These are phyloP conservation scores for Dipus sagitta DNA, from an alignment of 2,797 vertebrate species.

Conservation along the genomic window DNA sequence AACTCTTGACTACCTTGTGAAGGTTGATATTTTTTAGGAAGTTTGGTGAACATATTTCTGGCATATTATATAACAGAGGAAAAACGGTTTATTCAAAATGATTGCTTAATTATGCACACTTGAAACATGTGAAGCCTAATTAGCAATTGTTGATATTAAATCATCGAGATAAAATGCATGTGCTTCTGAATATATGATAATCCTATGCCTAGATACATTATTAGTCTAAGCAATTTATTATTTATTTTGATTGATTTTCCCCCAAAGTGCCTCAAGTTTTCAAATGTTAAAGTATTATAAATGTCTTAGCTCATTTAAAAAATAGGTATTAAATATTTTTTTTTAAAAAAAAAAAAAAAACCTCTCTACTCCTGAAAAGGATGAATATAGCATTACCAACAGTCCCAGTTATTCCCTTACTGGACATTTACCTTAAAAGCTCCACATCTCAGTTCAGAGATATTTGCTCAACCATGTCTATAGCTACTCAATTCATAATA, in stretches of 20 bases:
- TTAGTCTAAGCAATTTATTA: constrained; percentile 61
- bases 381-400: too few species aligned
- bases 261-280: constrained; percentile 13
- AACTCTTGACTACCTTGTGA: constrained; percentile 10
- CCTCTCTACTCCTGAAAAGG: too few species aligned
- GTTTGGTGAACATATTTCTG: constrained; percentile 46
- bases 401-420: too few species aligned
- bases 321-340: not conserved
- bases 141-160: constrained; percentile 72
- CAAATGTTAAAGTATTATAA: constrained; percentile 54
- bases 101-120: constrained; percentile 67
- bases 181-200: constrained; percentile 65
- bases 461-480: too few species aligned
- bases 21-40: not conserved
- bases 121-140: constrained; percentile 65
- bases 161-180: constrained; percentile 71
- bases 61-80: constrained; percentile 29
- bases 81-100: constrained; percentile 66
- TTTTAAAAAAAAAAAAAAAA: too few species aligned
- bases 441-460: too few species aligned
- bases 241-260: constrained; percentile 65
- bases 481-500: too few species aligned
- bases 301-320: constrained; percentile 49
- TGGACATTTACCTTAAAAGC: too few species aligned
- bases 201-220: constrained; percentile 47